Conservation (phyloP, 2,888 invertebrate species). For the Thecophora atra region DNA sequence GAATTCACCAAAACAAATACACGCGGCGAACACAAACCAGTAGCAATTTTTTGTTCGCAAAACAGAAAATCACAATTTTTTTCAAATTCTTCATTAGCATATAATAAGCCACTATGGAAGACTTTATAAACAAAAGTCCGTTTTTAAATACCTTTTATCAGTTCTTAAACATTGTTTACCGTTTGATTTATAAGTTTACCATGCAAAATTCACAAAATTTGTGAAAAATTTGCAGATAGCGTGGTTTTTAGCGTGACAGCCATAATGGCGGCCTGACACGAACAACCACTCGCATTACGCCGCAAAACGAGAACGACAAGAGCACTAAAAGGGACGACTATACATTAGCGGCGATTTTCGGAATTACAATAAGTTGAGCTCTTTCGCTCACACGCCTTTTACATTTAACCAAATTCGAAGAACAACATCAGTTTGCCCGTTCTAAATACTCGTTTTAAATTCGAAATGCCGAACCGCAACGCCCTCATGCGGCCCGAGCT, state of each 20-base stretch:
- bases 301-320: conserved; percentile 16
- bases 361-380: too few relatives aligned
- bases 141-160: background rate
- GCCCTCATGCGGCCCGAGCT: conserved; percentile 24
- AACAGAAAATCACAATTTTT: conserved; percentile 12
- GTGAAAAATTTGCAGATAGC: conserved; percentile 58
- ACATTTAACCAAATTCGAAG: background rate
- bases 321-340: conserved; percentile 14
- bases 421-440: background rate
- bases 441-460: conserved; percentile 7
- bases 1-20: conserved; percentile 53
- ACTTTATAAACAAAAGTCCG: background rate
- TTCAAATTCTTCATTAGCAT: background rate
- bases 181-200: background rate
- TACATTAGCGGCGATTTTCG: background rate
- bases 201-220: conserved; percentile 42
- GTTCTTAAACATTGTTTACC: background rate
- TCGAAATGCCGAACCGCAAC: conserved; percentile 22
- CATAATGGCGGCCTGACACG: conserved; percentile 77
- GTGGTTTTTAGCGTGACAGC: conserved; percentile 68
- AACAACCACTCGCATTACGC: conserved; percentile 33
- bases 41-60: conserved; percentile 1
- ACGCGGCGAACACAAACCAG: conserved; percentile 34
- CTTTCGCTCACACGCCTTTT: background rate
- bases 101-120: background rate